A percentile compares a stretch with the other conserved stretches of the same genome.
Evolutionary conservation across 2,797 vertebrate species (phyloP).

Genomic region (Acanthurus leucopareius): DNA sequence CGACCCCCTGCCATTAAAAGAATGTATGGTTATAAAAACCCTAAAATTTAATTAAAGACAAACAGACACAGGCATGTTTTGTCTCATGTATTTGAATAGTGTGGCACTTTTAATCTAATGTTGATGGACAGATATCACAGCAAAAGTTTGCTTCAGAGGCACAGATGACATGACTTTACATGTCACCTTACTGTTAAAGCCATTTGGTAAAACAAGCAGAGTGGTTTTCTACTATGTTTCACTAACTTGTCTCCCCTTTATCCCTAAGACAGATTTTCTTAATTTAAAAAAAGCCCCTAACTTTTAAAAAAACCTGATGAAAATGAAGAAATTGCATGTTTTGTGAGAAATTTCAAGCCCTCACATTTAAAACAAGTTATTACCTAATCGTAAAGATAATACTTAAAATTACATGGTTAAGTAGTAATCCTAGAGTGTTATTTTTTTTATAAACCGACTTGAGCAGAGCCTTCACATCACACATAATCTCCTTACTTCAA

Average conservation of each 20-base stretch:
- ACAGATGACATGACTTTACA: slow-evolving; percentile 15
- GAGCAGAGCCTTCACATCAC: not conserved
- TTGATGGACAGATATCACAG: slow-evolving; percentile 23
- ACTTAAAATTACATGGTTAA: not conserved
- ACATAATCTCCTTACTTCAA: not conserved
- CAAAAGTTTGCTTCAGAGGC: slow-evolving; percentile 25
- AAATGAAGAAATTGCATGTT: not conserved
- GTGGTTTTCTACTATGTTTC: slow-evolving; percentile 6
- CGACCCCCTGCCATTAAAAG: not conserved
- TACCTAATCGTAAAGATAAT: not conserved
- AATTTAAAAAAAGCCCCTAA: not conserved
- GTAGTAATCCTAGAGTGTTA: not conserved
- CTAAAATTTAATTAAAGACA: not conserved
- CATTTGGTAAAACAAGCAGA: slow-evolving; percentile 1
- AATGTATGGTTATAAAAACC: not conserved
- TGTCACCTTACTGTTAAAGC: slow-evolving; percentile 9
- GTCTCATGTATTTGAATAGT: not conserved
- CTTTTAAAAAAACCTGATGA: not conserved
- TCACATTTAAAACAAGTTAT: not conserved
- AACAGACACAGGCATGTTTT: slow-evolving; percentile 7
- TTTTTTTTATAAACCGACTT: not conserved
- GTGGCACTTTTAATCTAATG: slow-evolving; percentile 33
- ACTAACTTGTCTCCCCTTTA: slow-evolving; percentile 5
- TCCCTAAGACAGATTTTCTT: not conserved
- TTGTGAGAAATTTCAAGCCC: not conserved